Evolutionary conservation across 2,888 invertebrate species (phyloP), one percentile per base, ranked within the genome.

Genomic region (Apamea monoglypha): DNA sequence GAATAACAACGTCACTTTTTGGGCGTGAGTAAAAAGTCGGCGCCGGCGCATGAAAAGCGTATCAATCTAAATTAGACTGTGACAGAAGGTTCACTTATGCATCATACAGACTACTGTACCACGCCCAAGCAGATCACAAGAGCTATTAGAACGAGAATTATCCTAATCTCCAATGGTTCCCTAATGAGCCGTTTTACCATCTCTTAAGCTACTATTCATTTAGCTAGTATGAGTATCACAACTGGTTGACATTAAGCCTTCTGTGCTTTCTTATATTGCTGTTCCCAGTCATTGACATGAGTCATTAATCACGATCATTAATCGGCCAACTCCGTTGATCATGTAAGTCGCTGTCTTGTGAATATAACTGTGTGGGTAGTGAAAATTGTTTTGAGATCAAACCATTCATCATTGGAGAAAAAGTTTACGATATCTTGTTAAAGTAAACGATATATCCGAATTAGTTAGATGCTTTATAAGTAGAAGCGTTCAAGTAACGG

Each of bases 231-330:
- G 1, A 16, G 36, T 47, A n/a, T 32, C 18, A 29, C 16, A 25
- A n/a, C 25, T 56, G 53, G 53, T 78, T 32, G 16, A 44, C 18
- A 50, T 36, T 71, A 8, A n/a, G 29, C 32, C 72, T 85, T 81
- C 85, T 85, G 85, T 36, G 6, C 25, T 10, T 59, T 50, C 32
- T 50, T 40, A 18, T 32, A 14, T 8, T n/a, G 7, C n/a, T 72
- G 36, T n/a, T 14, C 14, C 53, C 81, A 82, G 80, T 83, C 86
- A 88, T 86, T 88, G 88, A 87, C 88, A 85, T 89, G 88, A 92
- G 73, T 88, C 91, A 91, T 93, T 91, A 89, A 90, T 92, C 91
- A 91, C 89, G 81, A 90, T 89, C 88, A 88, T 85, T 89, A 90
- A 91, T 90, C 88, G 84, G 79, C 82, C 80, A 74, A 76, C 53